A percentile compares a stretch with the other conserved stretches of the same genome.
Conservation (phyloP, 2,797 vertebrate genomes). For the Diplodus sargus region DNA sequence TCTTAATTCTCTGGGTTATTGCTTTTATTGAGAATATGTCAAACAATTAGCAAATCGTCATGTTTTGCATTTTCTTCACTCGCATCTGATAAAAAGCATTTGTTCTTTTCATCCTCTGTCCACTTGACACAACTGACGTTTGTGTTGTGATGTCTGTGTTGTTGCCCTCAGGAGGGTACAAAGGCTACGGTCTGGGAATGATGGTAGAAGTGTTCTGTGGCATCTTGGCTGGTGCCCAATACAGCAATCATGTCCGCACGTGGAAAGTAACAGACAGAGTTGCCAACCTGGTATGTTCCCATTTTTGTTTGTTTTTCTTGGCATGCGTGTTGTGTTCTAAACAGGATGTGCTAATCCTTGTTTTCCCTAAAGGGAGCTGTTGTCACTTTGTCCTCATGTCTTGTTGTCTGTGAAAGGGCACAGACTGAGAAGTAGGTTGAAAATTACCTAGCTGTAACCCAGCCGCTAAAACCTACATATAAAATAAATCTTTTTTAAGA, state of each 20-base stretch:
- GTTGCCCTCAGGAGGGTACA: conserved; percentile 81
- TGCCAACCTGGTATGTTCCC: conserved; percentile 80
- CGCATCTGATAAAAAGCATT: neutral
- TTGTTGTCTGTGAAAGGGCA: neutral
- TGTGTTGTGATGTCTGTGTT: conserved; percentile 21
- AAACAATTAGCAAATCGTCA: no score
- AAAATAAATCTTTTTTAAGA: neutral
- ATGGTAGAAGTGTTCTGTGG: conserved; percentile 88
- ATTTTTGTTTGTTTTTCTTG: neutral
- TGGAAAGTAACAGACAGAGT: conserved; percentile 83
- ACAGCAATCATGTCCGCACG: conserved; percentile 80
- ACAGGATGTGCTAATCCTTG: neutral
- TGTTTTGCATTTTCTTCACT: no score
- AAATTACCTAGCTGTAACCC: no score
- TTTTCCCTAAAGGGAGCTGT: neutral
- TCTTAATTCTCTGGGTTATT: neutral
- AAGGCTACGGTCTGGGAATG: conserved; percentile 85
- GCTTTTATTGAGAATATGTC: no score
- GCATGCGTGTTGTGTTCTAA: neutral
- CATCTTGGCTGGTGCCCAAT: conserved; percentile 82
- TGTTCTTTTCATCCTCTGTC: neutral
- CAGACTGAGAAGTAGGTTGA: no score
- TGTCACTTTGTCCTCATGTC: neutral
- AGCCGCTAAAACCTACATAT: no score
- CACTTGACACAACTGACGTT: neutral